A percentile compares a stretch with the other conserved stretches of the same genome.
Evolutionary conservation across 2,113 vertebrate genomes (phyloP).

Genomic region (Indri indri): DNA sequence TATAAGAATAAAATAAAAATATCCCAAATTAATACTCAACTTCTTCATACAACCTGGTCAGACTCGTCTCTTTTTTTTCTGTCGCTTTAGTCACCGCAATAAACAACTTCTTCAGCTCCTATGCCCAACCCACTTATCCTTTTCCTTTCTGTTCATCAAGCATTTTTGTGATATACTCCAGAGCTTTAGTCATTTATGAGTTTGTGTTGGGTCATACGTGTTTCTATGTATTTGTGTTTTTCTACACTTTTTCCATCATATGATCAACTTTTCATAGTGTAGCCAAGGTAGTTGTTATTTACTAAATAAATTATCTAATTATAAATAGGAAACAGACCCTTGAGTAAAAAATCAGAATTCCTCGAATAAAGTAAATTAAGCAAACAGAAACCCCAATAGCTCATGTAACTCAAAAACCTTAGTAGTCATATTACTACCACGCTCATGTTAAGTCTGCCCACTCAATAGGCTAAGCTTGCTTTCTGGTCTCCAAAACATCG

Average conservation of each 20-base stretch:
- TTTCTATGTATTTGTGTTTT: neutral
- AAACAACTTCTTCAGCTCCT: neutral
- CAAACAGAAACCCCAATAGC: neutral
- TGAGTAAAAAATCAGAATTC: neutral
- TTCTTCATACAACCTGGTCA: neutral
- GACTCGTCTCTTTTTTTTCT: neutral
- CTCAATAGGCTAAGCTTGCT: neutral
- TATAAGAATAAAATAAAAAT: neutral
- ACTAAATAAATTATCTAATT: neutral
- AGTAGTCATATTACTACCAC: neutral
- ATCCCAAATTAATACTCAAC: too few species aligned
- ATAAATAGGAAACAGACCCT: neutral
- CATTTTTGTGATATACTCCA: neutral
- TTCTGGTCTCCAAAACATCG: constrained; percentile 56
- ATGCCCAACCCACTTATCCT: neutral
- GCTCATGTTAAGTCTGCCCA: neutral
- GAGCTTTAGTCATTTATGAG: neutral
- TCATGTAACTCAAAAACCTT: neutral
- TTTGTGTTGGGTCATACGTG: neutral
- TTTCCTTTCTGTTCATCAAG: neutral
- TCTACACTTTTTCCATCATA: neutral
- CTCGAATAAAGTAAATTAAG: neutral
- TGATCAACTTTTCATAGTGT: neutral
- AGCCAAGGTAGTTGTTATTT: neutral
- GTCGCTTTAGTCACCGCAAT: too few species aligned